Base-by-base conservation (phyloP, 2,888 invertebrate genomes). In the Carterocephalus palaemon region DNA sequence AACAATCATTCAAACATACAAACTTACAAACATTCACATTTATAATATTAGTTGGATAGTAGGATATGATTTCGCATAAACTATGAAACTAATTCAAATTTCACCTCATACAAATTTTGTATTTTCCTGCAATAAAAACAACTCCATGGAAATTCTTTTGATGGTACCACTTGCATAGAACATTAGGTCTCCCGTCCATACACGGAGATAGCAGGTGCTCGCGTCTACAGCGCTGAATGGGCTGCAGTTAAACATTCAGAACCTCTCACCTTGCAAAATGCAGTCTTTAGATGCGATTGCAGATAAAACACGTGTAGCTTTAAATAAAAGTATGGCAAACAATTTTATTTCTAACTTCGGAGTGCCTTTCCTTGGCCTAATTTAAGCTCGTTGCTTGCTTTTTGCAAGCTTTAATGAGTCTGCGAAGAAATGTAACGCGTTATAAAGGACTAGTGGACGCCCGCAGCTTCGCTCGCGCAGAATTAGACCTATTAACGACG, bases 221-320 rank as follows among this genome's bases (percentile, higher is more conserved):
- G 13, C 13, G 12, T 19, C 26, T 26, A 24, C 33, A 41, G 29
- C 29, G 4, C 10, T 42, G 42, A 42, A 42, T 42, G 19, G 20
- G 17, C 9, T 28, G 15, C 24, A 24, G 20, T 42, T 34, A 42
- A 42, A 42, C 34, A 42, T 42, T 34, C 42, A 42, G 10, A 28
- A 28, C 9, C 34, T 42, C 34, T 42, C 42, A 34, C 42, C 42
- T 42, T 26, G 19, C 26, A 28, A 42, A 42, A 42, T 42, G 42
- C 20, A 28, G 20, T 20, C 42, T 42, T 42, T 42, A 42, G 42
- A 42, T 42, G 12, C 23, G 20, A 41, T 33, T 41, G 40, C 40
- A 41, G 40, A 41, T 41, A 24, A 33, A 33, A 24, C 17, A 41
- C 17, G 34, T 41, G 22, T 13, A 29, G 28, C 22, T 17, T 33